phyloP scores from a whole-genome alignment of 2,113 vertebrate species.

The Lagopus leucura region DNA sequence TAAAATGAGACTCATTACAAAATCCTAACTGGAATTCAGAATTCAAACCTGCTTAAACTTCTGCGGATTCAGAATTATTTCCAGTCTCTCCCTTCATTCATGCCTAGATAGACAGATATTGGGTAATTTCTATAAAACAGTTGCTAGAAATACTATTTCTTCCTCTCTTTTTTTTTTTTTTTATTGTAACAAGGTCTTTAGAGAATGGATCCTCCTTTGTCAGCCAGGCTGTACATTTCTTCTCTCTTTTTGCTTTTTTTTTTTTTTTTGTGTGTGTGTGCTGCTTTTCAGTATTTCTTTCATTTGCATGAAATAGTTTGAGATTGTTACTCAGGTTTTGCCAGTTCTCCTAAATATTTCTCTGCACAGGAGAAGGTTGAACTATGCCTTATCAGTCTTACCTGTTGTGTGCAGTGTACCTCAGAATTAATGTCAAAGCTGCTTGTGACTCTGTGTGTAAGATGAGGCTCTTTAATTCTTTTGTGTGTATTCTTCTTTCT shows the following conservation, averaged over 20 bases:
- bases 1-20: neutral
- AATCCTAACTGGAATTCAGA: neutral
- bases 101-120: neutral
- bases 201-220: neutral
- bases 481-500: neutral
- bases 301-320: neutral
- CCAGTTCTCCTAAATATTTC: neutral
- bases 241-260: neutral
- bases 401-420: neutral
- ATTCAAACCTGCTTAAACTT: neutral
- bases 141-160: neutral
- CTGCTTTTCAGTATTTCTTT: neutral
- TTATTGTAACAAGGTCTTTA: neutral
- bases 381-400: neutral
- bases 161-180: neutral
- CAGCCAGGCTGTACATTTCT: neutral
- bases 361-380: neutral
- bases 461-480: neutral
- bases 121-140: neutral
- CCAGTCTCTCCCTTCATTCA: neutral
- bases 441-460: neutral
- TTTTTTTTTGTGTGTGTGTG: neutral
- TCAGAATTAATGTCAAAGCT: neutral
- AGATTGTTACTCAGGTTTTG: neutral
- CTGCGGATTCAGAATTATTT: neutral